Evolutionary conservation across 2,113 vertebrate genomes (phyloP).

Genomic region (Eurypyga helias): DNA sequence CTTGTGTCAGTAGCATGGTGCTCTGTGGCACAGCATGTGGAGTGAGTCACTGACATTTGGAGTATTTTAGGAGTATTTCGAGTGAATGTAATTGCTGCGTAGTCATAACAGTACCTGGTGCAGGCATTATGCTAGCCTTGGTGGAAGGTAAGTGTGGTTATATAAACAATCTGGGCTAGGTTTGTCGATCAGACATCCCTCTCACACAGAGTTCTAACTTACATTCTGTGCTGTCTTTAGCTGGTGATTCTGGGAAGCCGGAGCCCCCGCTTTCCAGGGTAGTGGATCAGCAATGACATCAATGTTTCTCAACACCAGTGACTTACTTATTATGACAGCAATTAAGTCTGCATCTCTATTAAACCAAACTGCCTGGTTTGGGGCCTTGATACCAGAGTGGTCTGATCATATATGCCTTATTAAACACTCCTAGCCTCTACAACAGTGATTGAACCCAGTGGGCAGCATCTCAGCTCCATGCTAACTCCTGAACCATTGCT

Average conservation of each 20-base stretch:
- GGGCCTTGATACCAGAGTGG: background rate
- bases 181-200: background rate
- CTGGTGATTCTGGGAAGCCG: background rate
- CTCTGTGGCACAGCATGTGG: accelerated
- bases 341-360: background rate
- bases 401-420: background rate
- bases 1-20: background rate
- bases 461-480: background rate
- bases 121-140: accelerated
- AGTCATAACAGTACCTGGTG: background rate
- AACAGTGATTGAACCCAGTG: background rate
- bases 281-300: background rate
- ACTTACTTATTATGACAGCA: background rate
- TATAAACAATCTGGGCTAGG: background rate
- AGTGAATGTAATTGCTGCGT: background rate
- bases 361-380: background rate
- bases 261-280: background rate
- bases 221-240: background rate
- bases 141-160: background rate
- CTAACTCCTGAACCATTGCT: background rate
- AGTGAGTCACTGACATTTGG: background rate
- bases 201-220: background rate
- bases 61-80: background rate
- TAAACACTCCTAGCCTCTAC: background rate
- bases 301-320: accelerated